Conservation (phyloP, 2,797 vertebrate genomes). For the Chelidonichthys spinosus region DNA sequence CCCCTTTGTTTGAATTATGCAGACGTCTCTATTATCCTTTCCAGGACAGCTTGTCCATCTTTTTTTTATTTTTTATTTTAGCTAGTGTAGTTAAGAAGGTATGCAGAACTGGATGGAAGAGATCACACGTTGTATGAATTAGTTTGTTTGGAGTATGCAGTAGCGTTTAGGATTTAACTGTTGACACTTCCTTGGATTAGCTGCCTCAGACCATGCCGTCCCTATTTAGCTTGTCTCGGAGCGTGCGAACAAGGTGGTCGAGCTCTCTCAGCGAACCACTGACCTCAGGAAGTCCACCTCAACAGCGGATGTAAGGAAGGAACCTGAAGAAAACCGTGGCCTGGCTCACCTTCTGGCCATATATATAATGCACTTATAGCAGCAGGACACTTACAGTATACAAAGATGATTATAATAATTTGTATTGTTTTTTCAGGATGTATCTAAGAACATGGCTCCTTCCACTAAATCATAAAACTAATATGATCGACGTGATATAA, state of each 20-base stretch:
- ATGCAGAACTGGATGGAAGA: conserved; percentile 5
- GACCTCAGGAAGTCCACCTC: neutral
- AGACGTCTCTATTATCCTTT: neutral
- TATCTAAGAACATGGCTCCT: conserved; percentile 49
- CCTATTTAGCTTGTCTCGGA: conserved; percentile 34
- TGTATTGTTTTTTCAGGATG: conserved; percentile 37
- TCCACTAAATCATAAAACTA: conserved; percentile 31
- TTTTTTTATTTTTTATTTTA: neutral
- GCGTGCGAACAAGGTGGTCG: conserved; percentile 42
- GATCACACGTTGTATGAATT: conserved; percentile 2
- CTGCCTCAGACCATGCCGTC: conserved; percentile 10
- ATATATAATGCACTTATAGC: conserved; percentile 4
- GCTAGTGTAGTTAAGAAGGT: neutral
- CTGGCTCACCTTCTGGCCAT: neutral
- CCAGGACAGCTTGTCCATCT: neutral
- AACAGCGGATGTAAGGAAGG: conserved; percentile 5
- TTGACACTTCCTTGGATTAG: conserved; percentile 47
- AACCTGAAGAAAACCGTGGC: neutral
- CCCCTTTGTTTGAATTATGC: conserved; percentile 11
- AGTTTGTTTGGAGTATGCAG: conserved; percentile 35
- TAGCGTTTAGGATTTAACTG: conserved; percentile 29
- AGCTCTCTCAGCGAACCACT: neutral
- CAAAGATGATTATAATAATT: conserved; percentile 22
- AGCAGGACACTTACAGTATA: conserved; percentile 4
- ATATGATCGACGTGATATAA: conserved; percentile 37